Evolutionary conservation across 2,113 vertebrate species (phyloP).

Genomic region (Ranitomeya imitator): DNA sequence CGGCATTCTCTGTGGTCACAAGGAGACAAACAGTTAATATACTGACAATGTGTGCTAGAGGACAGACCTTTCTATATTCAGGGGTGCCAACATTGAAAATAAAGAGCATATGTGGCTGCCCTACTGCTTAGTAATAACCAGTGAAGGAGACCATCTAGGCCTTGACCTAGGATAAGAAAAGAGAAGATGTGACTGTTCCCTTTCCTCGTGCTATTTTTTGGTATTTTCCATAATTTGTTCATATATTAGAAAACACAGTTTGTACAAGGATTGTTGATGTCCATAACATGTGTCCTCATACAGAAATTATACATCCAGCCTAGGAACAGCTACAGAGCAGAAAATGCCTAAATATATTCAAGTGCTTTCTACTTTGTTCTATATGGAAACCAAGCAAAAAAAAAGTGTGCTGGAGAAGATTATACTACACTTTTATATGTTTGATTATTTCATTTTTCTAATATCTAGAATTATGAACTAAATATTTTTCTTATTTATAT

Average conservation of each 20-base stretch:
- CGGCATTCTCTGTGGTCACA: constrained; percentile 85
- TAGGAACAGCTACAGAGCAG: not conserved
- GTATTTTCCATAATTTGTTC: not conserved
- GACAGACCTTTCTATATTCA: not conserved
- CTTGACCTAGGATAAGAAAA: not conserved
- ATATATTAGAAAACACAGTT: not conserved
- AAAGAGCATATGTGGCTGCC: not conserved
- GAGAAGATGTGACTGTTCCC: not conserved
- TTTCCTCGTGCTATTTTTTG: not conserved
- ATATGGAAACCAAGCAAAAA: not conserved
- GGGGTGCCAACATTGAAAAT: not conserved
- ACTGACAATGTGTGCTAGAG: not conserved
- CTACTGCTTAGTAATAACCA: not conserved
- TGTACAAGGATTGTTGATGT: not conserved
- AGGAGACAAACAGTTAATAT: constrained; percentile 18
- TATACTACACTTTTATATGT: not conserved
- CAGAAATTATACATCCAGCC: not conserved
- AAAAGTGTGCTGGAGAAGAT: not conserved
- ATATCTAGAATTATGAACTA: not conserved
- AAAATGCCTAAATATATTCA: not conserved
- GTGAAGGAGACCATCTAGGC: not conserved
- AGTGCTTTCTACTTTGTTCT: not conserved
- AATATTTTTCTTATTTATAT: not conserved
- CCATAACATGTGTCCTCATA: not conserved
- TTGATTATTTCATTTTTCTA: not conserved